Evolutionary conservation across 92 coral and sea anemone genomes (phyloP).

Genomic region (Bergia sp.): DNA sequence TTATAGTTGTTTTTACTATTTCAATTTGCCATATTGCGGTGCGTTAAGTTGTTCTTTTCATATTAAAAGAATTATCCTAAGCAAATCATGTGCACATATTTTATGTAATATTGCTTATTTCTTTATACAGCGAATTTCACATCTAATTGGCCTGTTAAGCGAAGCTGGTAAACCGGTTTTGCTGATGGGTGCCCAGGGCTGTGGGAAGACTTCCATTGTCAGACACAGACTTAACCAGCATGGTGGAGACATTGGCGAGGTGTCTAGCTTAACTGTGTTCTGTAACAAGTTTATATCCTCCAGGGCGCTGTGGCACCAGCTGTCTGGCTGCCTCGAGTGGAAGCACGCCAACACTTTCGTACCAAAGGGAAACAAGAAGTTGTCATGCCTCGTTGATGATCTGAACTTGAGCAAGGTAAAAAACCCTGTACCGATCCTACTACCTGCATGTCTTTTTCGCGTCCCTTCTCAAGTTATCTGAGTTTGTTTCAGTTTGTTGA

Average conservation of each 20-base stretch:
- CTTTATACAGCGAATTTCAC: conserved; percentile 83
- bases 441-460: not conserved
- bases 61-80: not conserved
- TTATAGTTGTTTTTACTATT: too few relatives aligned
- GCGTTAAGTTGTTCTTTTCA: not conserved
- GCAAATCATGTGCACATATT: not conserved
- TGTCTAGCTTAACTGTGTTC: conserved; percentile 82
- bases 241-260: conserved; percentile 94
- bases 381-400: conserved; percentile 92
- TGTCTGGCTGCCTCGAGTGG: conserved; percentile 93
- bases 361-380: conserved; percentile 93
- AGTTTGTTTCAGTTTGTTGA: too few relatives aligned
- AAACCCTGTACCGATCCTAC: not conserved
- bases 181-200: conserved; percentile 94
- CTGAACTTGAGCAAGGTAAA: conserved; percentile 92
- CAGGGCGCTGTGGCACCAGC: conserved; percentile 84
- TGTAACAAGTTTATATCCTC: conserved; percentile 96
- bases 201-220: conserved; percentile 96
- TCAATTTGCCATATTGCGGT: too few relatives aligned
- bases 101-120: not conserved
- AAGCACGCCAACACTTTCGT: conserved; percentile 95
- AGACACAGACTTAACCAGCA: conserved; percentile 91
- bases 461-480: too few relatives aligned
- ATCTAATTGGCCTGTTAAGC: conserved; percentile 88
- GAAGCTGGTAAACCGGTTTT: conserved; percentile 97